A percentile compares a stretch with the other conserved stretches of the same genome.
These are phyloP conservation scores for Strix occidentalis DNA, from an alignment of 2,797 vertebrate genomes.

Conservation along the genomic window DNA sequence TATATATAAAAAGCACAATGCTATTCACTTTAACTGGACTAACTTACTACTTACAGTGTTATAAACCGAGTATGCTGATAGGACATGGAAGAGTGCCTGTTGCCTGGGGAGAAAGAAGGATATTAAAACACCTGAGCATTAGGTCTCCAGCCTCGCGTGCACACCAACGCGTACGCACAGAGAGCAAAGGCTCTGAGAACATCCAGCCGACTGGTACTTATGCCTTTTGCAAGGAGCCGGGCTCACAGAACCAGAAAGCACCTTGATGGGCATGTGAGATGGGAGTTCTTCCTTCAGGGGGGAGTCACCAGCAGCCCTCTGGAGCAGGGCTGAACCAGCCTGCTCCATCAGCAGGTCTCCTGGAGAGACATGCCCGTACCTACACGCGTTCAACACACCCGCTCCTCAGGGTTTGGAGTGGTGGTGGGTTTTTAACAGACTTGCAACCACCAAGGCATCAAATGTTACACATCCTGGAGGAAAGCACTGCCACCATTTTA, in stretches of 20 bases:
- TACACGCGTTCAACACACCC: background rate
- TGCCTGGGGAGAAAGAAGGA: conserved; percentile 79
- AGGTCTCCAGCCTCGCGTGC: background rate
- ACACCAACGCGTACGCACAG: fast-evolving
- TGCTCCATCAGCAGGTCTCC: background rate
- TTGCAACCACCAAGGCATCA: background rate
- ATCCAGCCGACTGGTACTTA: background rate
- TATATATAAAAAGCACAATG: fast-evolving
- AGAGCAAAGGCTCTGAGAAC: background rate
- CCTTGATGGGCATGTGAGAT: background rate
- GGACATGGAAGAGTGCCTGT: conserved; percentile 87
- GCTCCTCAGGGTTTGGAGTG: background rate
- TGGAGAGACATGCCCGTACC: background rate
- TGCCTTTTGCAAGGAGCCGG: background rate
- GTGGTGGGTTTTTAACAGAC: background rate
- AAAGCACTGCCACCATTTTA: background rate
- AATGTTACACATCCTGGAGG: background rate
- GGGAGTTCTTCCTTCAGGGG: background rate
- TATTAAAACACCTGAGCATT: background rate
- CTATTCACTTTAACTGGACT: background rate
- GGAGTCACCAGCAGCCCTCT: background rate
- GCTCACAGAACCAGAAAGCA: background rate
- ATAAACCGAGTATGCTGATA: conserved; percentile 90
- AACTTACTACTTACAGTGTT: conserved; percentile 83
- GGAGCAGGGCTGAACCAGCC: background rate